A percentile compares a stretch with the other conserved stretches of the same genome.
Evolutionary conservation across 1,140 invertebrate genomes (phyloP).

Genomic region (Nephila pilipes): DNA sequence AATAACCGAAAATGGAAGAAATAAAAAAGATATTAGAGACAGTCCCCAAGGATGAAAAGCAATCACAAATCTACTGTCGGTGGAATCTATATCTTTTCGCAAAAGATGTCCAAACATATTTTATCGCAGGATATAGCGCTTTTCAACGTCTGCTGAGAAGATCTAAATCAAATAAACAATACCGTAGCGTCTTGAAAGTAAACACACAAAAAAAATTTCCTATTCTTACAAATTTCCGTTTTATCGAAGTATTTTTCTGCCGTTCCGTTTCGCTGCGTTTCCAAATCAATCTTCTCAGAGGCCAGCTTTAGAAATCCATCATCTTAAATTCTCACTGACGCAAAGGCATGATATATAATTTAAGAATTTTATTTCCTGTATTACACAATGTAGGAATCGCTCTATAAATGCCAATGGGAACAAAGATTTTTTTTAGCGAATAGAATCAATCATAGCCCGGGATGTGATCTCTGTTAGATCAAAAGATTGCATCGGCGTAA

Average conservation of each 20-base stretch:
- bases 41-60: not conserved
- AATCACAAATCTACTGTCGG: not conserved
- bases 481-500: not conserved
- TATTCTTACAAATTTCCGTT: not conserved
- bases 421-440: not conserved
- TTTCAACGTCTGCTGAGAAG: not conserved
- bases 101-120: not conserved
- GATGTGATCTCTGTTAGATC: slow-evolving; percentile 4
- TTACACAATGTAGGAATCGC: not conserved
- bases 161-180: not conserved
- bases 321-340: not conserved
- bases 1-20: not conserved
- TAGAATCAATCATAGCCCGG: not conserved
- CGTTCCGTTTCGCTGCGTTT: not conserved
- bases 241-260: not conserved
- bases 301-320: not conserved
- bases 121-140: not conserved
- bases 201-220: not conserved
- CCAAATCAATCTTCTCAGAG: not conserved
- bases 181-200: not conserved
- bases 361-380: not conserved
- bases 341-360: not conserved
- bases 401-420: not conserved
- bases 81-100: not conserved
- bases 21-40: not conserved